Evolutionary conservation across 2,888 invertebrate species (phyloP), one percentile per base, ranked within the genome.

Genomic region (Rhorus exstirpatorius): DNA sequence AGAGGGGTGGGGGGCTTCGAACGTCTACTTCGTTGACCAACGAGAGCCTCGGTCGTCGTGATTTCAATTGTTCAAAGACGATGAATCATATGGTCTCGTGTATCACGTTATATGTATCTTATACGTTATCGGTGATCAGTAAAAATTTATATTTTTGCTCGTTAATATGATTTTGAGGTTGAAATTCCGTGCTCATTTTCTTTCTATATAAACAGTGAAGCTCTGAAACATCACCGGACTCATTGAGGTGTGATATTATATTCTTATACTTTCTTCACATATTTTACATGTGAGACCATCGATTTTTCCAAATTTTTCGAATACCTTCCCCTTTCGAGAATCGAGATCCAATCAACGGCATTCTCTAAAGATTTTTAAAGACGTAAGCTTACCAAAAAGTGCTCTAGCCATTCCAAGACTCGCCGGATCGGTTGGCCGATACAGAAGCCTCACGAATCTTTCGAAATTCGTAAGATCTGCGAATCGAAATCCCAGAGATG

Each of bases 371-470:
- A n/a, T n/a, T n/a, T n/a, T n/a, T n/a, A n/a, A n/a, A n/a, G n/a
- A n/a, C n/a, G n/a, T n/a, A 14, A 70, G 90, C 95, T 95, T 93
- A 97, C 98, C 98, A 91, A 97, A 98, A 1, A 97, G 93, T 84
- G 97, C 96, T 79, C 98, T 95, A 8, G 96, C 95, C 0, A 97
- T 93, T 8, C 97, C 97, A 74, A 98, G 94, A 85, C 96, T 96
- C 0, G 97, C 95, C 0, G 97, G 95, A 93, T 98, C 97, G 44
- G 94, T 95, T 0, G 96, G 96, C 60, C 93, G 91, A 88, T 96
- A 94, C 91, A 97, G 93, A 86, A 95, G 94, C 51, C 90, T 87
- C 0, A 94, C 93, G 24, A 96, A 91, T 77, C 93, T 94, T 0
- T 91, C 87, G 72, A 94, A 92, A 6, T 93, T 91, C 3, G 74